These are phyloP conservation scores for Mus minutoides DNA, from an alignment of 2,797 vertebrate genomes.

Conservation along the genomic window DNA sequence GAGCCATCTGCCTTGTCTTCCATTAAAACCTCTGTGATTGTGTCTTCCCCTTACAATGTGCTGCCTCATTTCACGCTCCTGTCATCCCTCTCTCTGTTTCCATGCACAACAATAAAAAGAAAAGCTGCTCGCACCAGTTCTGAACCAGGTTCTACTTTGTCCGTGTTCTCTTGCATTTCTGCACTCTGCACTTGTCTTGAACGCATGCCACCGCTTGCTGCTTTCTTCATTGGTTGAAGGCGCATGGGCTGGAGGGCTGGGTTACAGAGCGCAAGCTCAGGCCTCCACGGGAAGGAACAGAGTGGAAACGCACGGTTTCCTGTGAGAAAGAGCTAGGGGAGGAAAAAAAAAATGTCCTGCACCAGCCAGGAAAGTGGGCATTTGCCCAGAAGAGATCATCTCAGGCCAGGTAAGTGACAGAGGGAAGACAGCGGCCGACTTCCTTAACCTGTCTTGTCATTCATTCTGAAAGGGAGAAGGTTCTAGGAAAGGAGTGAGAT, in stretches of 20 bases:
- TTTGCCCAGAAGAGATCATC: background rate
- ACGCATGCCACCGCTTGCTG: conserved; percentile 45
- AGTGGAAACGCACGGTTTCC: too few relatives aligned
- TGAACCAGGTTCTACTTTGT: background rate
- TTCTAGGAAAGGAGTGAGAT: background rate
- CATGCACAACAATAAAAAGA: conserved; percentile 69
- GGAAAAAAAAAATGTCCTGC: background rate
- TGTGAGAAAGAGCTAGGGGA: background rate
- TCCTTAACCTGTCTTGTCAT: background rate
- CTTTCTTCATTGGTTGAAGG: background rate
- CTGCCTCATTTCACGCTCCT: conserved; percentile 28
- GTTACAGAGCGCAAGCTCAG: background rate
- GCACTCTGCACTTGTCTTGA: conserved; percentile 28
- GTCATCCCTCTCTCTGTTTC: too few relatives aligned
- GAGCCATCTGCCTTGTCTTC: conserved; percentile 23
- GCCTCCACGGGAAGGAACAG: background rate
- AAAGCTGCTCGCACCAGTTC: background rate
- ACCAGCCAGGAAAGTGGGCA: background rate
- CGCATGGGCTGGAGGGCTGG: background rate
- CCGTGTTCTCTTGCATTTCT: conserved; percentile 39
- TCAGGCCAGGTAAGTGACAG: conserved; percentile 55
- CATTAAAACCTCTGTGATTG: background rate
- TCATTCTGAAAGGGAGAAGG: background rate
- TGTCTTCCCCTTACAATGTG: background rate
- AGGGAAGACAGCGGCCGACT: background rate